Percentiles rank a stretch among this genome's conserved stretches.
Evolutionary conservation across 2,797 vertebrate species (phyloP).

Genomic region (Sebastes trivittatus): DNA sequence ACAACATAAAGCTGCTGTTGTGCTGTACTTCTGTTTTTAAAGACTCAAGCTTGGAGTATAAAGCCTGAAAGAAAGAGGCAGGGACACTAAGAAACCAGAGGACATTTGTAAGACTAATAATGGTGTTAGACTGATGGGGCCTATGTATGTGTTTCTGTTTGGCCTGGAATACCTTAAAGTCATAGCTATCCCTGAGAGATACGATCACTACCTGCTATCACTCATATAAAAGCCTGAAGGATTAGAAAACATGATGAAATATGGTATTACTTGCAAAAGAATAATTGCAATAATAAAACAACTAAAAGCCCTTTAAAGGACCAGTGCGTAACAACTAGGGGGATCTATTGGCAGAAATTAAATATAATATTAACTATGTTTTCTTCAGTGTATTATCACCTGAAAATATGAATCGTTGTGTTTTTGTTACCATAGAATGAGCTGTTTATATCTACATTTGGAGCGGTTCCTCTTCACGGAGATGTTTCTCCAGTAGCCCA

Average conservation of each 20-base stretch:
- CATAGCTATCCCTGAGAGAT: constrained; percentile 1
- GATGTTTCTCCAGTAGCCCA: too few relatives aligned
- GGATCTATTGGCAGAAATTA: too few relatives aligned
- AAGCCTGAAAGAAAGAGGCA: constrained; percentile 7
- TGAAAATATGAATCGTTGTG: too few relatives aligned
- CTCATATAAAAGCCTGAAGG: not conserved
- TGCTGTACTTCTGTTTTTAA: constrained; percentile 45
- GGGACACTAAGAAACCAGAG: not conserved
- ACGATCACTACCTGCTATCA: not conserved
- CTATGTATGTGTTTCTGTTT: not conserved
- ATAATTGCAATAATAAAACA: not conserved
- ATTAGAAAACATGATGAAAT: not conserved
- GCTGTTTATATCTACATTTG: too few relatives aligned
- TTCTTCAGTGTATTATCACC: too few relatives aligned
- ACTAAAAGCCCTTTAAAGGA: not conserved
- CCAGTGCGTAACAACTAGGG: too few relatives aligned
- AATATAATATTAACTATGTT: too few relatives aligned
- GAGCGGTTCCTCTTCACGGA: too few relatives aligned
- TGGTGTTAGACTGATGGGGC: not conserved
- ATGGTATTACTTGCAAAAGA: not conserved
- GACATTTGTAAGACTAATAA: constrained; percentile 1
- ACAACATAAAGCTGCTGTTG: constrained; percentile 14
- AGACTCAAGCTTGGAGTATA: constrained; percentile 47
- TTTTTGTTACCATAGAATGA: too few relatives aligned
- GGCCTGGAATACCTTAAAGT: not conserved